phyloP scores from a whole-genome alignment of 2,113 vertebrate species.

The Nestor notabilis region DNA sequence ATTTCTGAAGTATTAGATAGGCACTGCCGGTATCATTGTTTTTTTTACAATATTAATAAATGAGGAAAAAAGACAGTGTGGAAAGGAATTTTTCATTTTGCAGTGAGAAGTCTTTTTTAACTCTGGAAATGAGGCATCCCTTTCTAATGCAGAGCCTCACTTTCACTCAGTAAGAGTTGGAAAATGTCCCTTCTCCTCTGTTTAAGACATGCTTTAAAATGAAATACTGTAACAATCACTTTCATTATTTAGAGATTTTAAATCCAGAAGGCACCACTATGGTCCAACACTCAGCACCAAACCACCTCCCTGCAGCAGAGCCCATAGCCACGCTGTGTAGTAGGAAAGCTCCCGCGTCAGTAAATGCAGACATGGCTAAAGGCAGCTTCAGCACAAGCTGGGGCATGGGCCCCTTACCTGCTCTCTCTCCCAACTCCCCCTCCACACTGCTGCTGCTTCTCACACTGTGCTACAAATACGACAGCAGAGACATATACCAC shows the following conservation, averaged over 20 bases:
- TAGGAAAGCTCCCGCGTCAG: not conserved
- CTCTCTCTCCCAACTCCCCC: not conserved
- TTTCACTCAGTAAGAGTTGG: not conserved
- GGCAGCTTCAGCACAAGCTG: accelerated
- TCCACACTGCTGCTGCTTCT: not conserved
- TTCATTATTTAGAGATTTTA: not conserved
- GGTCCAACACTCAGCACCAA: not conserved
- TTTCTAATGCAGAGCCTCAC: not conserved
- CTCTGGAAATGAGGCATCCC: not conserved
- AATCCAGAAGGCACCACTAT: not conserved
- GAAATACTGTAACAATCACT: not conserved
- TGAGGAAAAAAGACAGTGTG: not conserved
- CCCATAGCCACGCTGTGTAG: not conserved
- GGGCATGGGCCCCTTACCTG: not conserved
- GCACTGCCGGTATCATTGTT: not conserved
- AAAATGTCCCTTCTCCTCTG: not conserved
- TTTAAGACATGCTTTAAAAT: not conserved
- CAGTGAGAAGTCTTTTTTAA: not conserved
- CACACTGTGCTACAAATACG: not conserved
- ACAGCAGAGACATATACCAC: not conserved
- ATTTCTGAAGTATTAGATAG: not conserved
- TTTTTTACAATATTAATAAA: not conserved
- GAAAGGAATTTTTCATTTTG: not conserved
- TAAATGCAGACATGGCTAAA: accelerated
- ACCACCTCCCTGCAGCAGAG: not conserved